Evolutionary conservation across 2,797 vertebrate genomes (phyloP), one percentile per base, ranked within the genome.

Genomic region (Carduelis carduelis): DNA sequence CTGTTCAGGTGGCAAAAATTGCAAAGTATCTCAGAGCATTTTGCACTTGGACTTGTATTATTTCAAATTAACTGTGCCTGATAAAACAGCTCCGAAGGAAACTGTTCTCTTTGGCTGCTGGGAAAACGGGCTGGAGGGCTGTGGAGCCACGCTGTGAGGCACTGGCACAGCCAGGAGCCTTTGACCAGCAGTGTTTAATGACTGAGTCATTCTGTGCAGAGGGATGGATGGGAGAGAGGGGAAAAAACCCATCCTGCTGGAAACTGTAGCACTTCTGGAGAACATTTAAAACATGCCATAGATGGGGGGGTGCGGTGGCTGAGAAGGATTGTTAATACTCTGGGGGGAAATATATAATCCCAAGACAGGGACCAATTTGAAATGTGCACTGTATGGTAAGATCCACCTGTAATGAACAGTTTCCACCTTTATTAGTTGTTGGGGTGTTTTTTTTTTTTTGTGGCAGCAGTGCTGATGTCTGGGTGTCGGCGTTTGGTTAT

Each of bases 81-180:
- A 87, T 70, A 18, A 57, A 88, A 59, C 34, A 50, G 26, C 66
- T 53, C 49, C 8, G 60, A 60, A 59, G 63, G 49, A 53, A 82
- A 18, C 2, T n/a, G 9, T 55, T 77, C 79, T 64, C 65, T 56
- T 65, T 65, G 76, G 69, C 74, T 47, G 64, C 55, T 53, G 65
- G 93, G 81, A 78, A 71, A 80, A 27, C 14, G 63, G 75, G 34
- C 64, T 5, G 3, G 44, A 75, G 77, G 50, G 79, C 47, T 87
- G 34, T 16, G 66, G 77, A 87, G 95, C 74, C 83, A 24, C 1
- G 6, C 91, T 57, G 83, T 14, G 83, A 87, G 78, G 69, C 86
- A 55, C 53, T 20, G 71, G 64, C 60, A 88, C 89, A 56, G 52
- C 28, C 64, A 74, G 83, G 85, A 95, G 93, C 32, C 82, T 93